These are phyloP conservation scores for Sapayoa aenigma DNA, from an alignment of 2,113 vertebrate genomes.

Conservation along the genomic window DNA sequence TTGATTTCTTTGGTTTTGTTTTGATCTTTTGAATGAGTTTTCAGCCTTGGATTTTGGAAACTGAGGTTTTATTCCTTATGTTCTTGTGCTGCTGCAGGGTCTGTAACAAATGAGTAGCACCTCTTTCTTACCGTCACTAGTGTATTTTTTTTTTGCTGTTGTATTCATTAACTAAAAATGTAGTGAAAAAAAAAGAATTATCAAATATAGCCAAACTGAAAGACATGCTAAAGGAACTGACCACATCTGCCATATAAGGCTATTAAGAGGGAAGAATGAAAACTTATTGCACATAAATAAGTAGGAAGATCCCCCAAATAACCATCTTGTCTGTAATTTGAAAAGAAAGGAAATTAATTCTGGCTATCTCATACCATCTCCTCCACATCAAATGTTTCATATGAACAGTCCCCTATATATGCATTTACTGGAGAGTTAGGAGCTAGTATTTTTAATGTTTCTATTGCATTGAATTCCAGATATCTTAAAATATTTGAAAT, in stretches of 20 bases:
- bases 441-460: neutral
- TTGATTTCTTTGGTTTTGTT: neutral
- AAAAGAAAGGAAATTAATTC: constrained; percentile 6
- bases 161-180: neutral
- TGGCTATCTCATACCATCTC: neutral
- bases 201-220: neutral
- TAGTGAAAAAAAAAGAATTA: neutral
- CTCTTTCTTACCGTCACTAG: neutral
- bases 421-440: neutral
- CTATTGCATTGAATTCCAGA: neutral
- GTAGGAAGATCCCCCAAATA: neutral
- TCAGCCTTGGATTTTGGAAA: neutral
- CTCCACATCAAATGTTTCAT: neutral
- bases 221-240: neutral
- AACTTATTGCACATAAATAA: neutral
- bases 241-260: neutral
- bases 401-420: neutral
- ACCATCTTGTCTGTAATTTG: neutral
- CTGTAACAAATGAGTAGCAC: neutral
- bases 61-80: neutral
- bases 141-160: neutral
- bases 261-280: neutral
- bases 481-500: neutral
- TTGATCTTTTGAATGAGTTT: neutral
- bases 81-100: neutral